Conservation (phyloP, 2,888 invertebrate genomes). For the Gastracanthus pulcherrimus region DNA sequence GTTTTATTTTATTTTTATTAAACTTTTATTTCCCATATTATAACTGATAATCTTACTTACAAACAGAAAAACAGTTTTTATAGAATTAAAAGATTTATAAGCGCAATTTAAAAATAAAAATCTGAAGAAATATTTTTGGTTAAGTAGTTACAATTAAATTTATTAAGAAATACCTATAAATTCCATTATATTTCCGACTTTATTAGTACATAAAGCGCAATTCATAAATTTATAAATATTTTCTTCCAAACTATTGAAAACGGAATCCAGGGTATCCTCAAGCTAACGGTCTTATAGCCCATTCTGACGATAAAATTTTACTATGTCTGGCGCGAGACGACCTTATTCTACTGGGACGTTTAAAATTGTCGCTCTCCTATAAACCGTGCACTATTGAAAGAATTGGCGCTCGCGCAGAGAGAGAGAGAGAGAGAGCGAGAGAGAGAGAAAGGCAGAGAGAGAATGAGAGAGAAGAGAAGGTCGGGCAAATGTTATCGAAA, state of each 20-base stretch:
- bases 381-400: slow-evolving; percentile 5
- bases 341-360: slow-evolving; percentile 41
- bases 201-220: background rate
- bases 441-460: background rate
- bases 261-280: slow-evolving; percentile 10
- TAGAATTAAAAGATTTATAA: too few species aligned
- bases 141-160: too few species aligned
- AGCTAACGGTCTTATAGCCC: slow-evolving; percentile 17
- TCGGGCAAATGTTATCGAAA: slow-evolving; percentile 30
- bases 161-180: too few species aligned
- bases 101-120: too few species aligned
- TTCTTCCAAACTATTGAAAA: background rate
- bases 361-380: slow-evolving; percentile 43
- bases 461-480: too few species aligned
- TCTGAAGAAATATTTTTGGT: too few species aligned
- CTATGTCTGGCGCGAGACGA: slow-evolving; percentile 28
- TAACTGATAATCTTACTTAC: too few species aligned
- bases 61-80: too few species aligned
- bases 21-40: too few species aligned
- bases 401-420: slow-evolving; percentile 14
- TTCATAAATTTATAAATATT: slow-evolving; percentile 17
- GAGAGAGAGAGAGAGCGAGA: background rate
- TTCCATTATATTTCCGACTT: too few species aligned
- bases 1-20: too few species aligned
- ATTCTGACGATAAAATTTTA: slow-evolving; percentile 37